phyloP scores from a whole-genome alignment of 2,797 vertebrate genomes.

The Hydrolagus colliei region DNA sequence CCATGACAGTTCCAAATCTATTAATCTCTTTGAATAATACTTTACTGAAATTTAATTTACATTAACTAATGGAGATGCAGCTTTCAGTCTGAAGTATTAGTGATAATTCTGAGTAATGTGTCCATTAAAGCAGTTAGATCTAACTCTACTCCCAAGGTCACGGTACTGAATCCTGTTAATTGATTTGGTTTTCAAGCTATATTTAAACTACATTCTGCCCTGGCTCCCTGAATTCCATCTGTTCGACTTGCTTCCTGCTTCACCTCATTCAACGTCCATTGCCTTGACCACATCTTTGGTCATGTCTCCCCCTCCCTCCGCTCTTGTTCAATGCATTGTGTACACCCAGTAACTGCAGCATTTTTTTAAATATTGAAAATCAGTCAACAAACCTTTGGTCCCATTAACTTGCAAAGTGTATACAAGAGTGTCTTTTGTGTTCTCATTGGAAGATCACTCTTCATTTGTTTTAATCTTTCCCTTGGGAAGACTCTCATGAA shows the following conservation, averaged over 20 bases:
- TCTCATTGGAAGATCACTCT: constrained; percentile 86
- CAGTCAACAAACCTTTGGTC: constrained; percentile 67
- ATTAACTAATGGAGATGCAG: too few species aligned
- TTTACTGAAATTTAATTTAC: too few species aligned
- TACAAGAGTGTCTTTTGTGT: constrained; percentile 90
- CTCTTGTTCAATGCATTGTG: neutral
- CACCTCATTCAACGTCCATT: too few species aligned
- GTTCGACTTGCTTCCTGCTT: too few species aligned
- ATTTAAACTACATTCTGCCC: neutral
- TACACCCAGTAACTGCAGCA: neutral
- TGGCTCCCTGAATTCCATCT: too few species aligned
- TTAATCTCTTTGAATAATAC: too few species aligned
- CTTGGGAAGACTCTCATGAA: constrained; percentile 97
- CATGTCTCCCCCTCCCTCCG: too few species aligned
- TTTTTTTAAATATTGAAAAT: neutral
- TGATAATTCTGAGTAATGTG: too few species aligned
- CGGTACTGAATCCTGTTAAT: neutral
- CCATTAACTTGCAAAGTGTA: constrained; percentile 85
- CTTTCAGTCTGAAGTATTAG: too few species aligned
- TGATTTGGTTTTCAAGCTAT: neutral
- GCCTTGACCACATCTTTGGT: too few species aligned
- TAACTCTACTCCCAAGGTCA: neutral
- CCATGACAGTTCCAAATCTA: too few species aligned
- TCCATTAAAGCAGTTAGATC: neutral
- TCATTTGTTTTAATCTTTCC: constrained; percentile 91